phyloP scores from a whole-genome alignment of 2,797 vertebrate species.

The Danio choprae region DNA sequence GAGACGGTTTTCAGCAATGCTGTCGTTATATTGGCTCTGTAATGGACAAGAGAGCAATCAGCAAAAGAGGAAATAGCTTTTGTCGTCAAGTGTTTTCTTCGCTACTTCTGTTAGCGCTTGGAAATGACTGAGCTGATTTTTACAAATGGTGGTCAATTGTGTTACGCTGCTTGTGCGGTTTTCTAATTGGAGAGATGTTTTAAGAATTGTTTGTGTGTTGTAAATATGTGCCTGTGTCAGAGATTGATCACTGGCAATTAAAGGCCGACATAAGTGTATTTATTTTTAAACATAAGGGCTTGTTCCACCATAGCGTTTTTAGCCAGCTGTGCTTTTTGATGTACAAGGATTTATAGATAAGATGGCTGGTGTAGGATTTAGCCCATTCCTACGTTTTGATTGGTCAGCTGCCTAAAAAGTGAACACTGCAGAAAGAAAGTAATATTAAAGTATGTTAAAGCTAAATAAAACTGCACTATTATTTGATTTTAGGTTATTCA shows the following conservation, averaged over 20 bases:
- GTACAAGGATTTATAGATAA: too few species aligned
- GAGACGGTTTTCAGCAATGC: neutral
- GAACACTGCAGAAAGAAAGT: too few species aligned
- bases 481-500: too few species aligned
- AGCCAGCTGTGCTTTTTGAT: too few species aligned
- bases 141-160: slow-evolving; percentile 3
- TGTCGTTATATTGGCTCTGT: neutral
- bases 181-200: neutral
- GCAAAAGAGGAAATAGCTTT: slow-evolving; percentile 8
- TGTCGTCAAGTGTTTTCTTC: slow-evolving; percentile 12
- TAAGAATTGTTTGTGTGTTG: neutral
- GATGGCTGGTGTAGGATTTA: too few species aligned
- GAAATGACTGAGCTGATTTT: slow-evolving; percentile 24
- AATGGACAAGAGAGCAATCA: slow-evolving; percentile 13
- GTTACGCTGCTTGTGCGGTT: slow-evolving; percentile 10
- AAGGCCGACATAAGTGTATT: neutral
- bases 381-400: too few species aligned
- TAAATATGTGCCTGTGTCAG: neutral
- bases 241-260: neutral
- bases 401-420: too few species aligned
- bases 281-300: neutral
- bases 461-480: too few species aligned
- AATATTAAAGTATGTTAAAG: too few species aligned
- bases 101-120: slow-evolving; percentile 13
- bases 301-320: too few species aligned